phyloP scores from a whole-genome alignment of 1,140 invertebrate species.

The Bactericera cockerelli region DNA sequence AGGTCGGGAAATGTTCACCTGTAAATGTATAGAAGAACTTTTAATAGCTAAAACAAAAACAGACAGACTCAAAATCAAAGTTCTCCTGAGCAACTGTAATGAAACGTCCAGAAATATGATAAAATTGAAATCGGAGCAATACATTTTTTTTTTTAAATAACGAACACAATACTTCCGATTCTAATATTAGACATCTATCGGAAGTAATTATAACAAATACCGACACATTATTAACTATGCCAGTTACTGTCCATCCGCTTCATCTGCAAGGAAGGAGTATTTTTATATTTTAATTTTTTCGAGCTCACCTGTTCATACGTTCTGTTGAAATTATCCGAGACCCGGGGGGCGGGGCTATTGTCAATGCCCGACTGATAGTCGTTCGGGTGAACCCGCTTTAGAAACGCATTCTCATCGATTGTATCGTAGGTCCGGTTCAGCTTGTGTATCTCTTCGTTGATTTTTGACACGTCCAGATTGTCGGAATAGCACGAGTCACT shows the following conservation, averaged over 20 bases:
- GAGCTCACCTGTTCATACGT: constrained; percentile 15
- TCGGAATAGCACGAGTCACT: constrained; percentile 1
- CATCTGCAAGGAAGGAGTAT: too few relatives aligned
- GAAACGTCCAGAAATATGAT: too few relatives aligned
- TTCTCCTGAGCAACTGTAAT: background rate
- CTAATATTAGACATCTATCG: too few relatives aligned
- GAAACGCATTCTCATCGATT: background rate
- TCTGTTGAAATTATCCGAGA: constrained; percentile 19
- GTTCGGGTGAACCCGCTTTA: background rate
- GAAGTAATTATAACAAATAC: too few relatives aligned
- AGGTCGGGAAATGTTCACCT: background rate
- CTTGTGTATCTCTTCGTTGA: background rate
- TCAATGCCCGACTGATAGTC: constrained; percentile 10
- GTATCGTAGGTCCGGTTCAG: background rate
- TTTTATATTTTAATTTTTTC: too few relatives aligned
- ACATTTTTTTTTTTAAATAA: too few relatives aligned
- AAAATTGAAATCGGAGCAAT: too few relatives aligned
- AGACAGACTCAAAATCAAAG: too few relatives aligned
- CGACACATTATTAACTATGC: too few relatives aligned
- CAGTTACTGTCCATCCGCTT: too few relatives aligned
- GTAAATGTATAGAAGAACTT: too few relatives aligned
- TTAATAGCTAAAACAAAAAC: background rate
- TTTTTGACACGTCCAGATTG: constrained; percentile 1
- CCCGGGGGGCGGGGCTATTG: constrained; percentile 14
- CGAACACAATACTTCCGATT: too few relatives aligned